These are phyloP conservation scores for Phymanthus crucifer DNA, from an alignment of 92 coral and sea anemone genomes.

Conservation along the genomic window DNA sequence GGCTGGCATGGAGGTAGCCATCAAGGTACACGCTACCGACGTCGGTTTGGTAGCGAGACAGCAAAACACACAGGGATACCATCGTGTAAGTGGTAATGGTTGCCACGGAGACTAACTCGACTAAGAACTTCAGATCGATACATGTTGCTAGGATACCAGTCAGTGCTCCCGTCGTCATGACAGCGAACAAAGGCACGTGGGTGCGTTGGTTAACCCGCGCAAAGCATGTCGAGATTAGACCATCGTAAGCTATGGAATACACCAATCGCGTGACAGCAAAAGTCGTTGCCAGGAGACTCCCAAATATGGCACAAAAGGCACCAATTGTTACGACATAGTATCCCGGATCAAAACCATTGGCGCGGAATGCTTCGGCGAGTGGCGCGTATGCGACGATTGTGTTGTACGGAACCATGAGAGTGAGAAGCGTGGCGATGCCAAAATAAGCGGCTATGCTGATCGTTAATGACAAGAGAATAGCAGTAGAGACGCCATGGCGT, in stretches of 20 bases:
- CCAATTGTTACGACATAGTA: slow-evolving; percentile 79
- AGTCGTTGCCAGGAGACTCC: slow-evolving; percentile 58
- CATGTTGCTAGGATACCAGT: slow-evolving; percentile 61
- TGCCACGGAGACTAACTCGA: slow-evolving; percentile 64
- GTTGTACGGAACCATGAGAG: slow-evolving; percentile 74
- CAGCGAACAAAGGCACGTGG: slow-evolving; percentile 70
- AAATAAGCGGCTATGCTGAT: slow-evolving; percentile 57
- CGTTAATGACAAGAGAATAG: slow-evolving; percentile 53
- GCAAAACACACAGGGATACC: slow-evolving; percentile 72
- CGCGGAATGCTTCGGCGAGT: slow-evolving; percentile 67
- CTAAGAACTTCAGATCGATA: slow-evolving; percentile 57
- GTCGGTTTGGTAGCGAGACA: slow-evolving; percentile 78
- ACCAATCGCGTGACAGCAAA: slow-evolving; percentile 72
- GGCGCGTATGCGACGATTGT: slow-evolving; percentile 59
- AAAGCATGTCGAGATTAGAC: slow-evolving; percentile 68
- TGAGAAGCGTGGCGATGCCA: slow-evolving; percentile 47
- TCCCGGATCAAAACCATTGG: slow-evolving; percentile 53
- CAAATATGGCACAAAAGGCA: slow-evolving; percentile 67
- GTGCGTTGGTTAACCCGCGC: slow-evolving; percentile 49
- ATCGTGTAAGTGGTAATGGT: slow-evolving; percentile 63
- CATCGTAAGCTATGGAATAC: slow-evolving; percentile 83
- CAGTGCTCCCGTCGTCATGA: slow-evolving; percentile 48
- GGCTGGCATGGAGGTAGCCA: slow-evolving; percentile 17
- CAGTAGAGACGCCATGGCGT: slow-evolving; percentile 54
- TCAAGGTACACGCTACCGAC: slow-evolving; percentile 25